phyloP scores from a whole-genome alignment of 2,797 vertebrate species.

The Salmo trutta region DNA sequence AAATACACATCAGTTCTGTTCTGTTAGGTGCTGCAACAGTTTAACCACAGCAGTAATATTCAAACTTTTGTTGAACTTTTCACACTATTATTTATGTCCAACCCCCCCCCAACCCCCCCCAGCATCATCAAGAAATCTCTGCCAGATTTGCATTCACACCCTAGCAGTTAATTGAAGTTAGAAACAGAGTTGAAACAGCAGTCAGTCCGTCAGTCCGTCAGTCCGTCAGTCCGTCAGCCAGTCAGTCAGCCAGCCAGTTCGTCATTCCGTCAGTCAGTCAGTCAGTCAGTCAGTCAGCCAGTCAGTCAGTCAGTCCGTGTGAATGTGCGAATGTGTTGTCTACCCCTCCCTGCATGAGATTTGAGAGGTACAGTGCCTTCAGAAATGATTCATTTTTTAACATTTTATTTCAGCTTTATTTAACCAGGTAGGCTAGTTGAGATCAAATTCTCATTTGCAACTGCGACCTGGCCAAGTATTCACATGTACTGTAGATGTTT shows the following conservation, averaged over 20 bases:
- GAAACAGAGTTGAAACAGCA: background rate
- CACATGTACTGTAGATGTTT: too few species aligned
- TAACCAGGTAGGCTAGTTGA: too few species aligned
- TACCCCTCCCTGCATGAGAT: background rate
- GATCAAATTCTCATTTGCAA: too few species aligned
- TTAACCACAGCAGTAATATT: background rate
- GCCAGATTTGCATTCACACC: background rate
- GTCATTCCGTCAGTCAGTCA: background rate
- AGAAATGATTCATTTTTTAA: too few species aligned
- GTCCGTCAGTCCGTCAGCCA: too few species aligned
- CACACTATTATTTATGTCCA: too few species aligned
- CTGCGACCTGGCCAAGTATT: too few species aligned
- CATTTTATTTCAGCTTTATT: too few species aligned
- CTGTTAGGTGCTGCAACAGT: too few species aligned
- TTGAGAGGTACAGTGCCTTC: too few species aligned
- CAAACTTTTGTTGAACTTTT: background rate
- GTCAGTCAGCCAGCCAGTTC: background rate
- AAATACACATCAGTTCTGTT: background rate
- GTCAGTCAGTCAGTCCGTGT: background rate
- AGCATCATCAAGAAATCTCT: background rate
- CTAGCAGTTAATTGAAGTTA: background rate
- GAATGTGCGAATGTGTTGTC: background rate
- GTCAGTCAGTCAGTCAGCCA: background rate
- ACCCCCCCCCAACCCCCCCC: too few species aligned
- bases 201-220: background rate